Percentiles rank a stretch among this genome's conserved stretches.
These are phyloP conservation scores for Anastatus disparis DNA, from an alignment of 1,140 invertebrate species.

Conservation along the genomic window DNA sequence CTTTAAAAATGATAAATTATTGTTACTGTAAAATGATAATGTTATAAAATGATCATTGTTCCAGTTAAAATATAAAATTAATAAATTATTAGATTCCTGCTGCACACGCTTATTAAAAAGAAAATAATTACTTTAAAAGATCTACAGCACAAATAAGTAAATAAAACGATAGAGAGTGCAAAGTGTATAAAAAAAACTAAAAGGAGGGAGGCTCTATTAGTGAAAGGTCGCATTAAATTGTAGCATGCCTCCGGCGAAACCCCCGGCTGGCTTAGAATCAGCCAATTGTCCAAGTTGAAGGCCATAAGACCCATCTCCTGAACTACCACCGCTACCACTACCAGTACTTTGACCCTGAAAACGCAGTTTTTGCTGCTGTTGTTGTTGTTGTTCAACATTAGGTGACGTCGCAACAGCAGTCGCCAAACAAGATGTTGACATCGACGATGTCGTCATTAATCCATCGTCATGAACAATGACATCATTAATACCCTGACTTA, in stretches of 20 bases:
- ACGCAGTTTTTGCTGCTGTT: conserved; percentile 25
- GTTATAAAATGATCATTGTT: too few species aligned
- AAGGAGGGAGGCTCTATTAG: conserved; percentile 52
- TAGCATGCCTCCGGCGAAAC: conserved; percentile 58
- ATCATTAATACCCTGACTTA: conserved; percentile 23
- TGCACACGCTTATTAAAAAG: too few species aligned
- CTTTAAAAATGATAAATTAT: too few species aligned
- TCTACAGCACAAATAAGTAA: neutral
- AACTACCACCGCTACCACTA: neutral
- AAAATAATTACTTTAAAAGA: neutral
- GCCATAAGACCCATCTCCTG: conserved; percentile 12
- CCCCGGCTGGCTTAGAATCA: conserved; percentile 19
- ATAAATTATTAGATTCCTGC: too few species aligned
- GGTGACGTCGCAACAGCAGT: neutral
- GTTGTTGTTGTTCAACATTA: neutral
- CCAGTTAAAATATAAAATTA: too few species aligned
- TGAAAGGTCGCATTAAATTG: conserved; percentile 65
- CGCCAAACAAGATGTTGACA: conserved; percentile 10
- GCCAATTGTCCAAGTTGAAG: conserved; percentile 21
- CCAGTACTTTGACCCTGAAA: conserved; percentile 21
- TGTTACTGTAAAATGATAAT: too few species aligned
- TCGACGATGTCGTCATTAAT: conserved; percentile 29
- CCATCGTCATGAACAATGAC: conserved; percentile 25
- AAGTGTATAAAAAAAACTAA: conserved; percentile 28
- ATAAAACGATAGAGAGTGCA: conserved; percentile 5